phyloP scores from a whole-genome alignment of 2,888 invertebrate genomes.

The Drosophila pseudotalamancana region DNA sequence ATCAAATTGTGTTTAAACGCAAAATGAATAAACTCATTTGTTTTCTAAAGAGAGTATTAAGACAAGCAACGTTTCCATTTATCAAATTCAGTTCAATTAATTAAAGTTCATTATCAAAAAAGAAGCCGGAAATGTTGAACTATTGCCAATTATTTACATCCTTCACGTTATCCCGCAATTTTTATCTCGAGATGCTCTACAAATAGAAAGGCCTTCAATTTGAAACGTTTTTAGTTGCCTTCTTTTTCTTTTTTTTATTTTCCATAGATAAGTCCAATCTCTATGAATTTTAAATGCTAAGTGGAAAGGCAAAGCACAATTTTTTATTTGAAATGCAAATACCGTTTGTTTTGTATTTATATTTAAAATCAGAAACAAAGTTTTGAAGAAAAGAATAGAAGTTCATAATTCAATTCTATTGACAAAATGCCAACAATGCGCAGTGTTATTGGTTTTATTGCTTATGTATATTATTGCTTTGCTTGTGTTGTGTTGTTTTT shows the following conservation, averaged over 20 bases:
- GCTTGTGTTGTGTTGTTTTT: conserved; percentile 3
- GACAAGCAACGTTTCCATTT: background rate
- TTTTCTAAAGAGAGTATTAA: too few relatives aligned
- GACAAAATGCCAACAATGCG: conserved; percentile 37
- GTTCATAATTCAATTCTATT: conserved; percentile 56
- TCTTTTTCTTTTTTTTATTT: background rate
- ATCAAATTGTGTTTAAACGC: too few relatives aligned
- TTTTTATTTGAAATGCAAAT: conserved; percentile 17
- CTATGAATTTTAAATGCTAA: background rate
- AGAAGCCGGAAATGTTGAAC: conserved; percentile 7
- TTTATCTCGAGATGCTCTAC: background rate
- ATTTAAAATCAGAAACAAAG: conserved; percentile 2
- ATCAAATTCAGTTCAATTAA: background rate
- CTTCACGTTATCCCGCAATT: conserved; percentile 2
- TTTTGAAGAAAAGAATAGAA: conserved; percentile 5
- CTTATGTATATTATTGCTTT: conserved; percentile 21
- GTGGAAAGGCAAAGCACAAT: conserved; percentile 3
- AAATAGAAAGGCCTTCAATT: background rate
- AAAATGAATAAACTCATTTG: too few relatives aligned
- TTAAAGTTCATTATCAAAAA: conserved; percentile 14
- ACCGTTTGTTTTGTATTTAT: conserved; percentile 1
- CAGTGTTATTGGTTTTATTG: conserved; percentile 37
- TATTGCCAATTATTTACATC: conserved; percentile 12
- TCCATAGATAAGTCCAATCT: background rate
- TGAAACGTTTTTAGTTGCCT: background rate